These are phyloP conservation scores for Meloidogyne floridensis DNA, from an alignment of 1,140 invertebrate species.

Conservation along the genomic window DNA sequence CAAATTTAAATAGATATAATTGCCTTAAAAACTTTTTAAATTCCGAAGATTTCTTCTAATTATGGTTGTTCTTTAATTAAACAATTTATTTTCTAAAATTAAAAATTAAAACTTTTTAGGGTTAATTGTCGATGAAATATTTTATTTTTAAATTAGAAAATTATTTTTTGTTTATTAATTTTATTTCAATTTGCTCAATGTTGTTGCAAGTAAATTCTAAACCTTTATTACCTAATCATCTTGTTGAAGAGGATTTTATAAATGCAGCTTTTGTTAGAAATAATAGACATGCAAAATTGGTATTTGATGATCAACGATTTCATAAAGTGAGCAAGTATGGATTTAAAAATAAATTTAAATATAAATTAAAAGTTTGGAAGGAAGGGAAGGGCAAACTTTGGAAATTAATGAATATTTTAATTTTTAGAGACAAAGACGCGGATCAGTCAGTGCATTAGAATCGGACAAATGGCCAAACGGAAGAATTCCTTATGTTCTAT, in stretches of 20 bases:
- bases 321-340: constrained; percentile 39
- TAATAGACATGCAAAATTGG: constrained; percentile 19
- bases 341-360: background rate
- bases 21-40: too few relatives aligned
- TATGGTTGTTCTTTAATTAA: too few relatives aligned
- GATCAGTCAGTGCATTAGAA: constrained; percentile 61
- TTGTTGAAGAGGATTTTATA: constrained; percentile 36
- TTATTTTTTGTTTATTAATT: background rate
- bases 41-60: too few relatives aligned
- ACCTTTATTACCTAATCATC: constrained; percentile 30
- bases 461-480: constrained; percentile 64
- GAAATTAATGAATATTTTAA: background rate
- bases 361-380: background rate
- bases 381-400: too few relatives aligned
- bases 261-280: constrained; percentile 42
- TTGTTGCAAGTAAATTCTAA: constrained; percentile 8
- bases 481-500: constrained; percentile 61
- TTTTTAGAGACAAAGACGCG: constrained; percentile 36
- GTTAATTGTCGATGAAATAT: background rate
- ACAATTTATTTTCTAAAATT: too few relatives aligned
- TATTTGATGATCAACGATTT: constrained; percentile 48
- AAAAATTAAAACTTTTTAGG: background rate
- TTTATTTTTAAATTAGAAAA: constrained; percentile 5
- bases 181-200: background rate
- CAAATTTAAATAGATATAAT: too few relatives aligned